Base-by-base conservation (phyloP, 2,888 invertebrate species). In the Sinotaia quadrata region DNA sequence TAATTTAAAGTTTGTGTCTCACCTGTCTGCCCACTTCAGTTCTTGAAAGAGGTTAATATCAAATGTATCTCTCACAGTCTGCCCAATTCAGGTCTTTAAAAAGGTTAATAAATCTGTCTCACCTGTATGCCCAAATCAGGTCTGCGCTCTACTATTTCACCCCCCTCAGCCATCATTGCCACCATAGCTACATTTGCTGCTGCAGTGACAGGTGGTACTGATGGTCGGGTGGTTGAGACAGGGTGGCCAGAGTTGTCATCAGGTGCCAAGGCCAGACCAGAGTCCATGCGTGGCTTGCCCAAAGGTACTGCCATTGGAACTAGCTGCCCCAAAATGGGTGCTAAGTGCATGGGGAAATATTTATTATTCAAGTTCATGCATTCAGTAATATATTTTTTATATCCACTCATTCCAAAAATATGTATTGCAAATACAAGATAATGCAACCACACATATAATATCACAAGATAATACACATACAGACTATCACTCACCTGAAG, bases 301-400 rank as follows among this genome's bases (percentile, higher is more conserved):
- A 87, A 78, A 1, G 86, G 84, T 5, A 87, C 79, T 31, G 87
- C 87, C 84, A 86, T 86, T 12, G 83, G 82, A 21, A 86, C 77
- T 56, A 85, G 70, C 51, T 85, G 80, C 5, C 84, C 84, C 56
- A 71, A 75, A 24, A 81, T 75, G 18, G 81, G 79, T n/a, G 75
- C 80, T 82, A 71, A 31, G 69, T 70, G 10, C 10, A 24, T 8
- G 21, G 51, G 8, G n/a, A 10, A 5, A 27, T 18, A 7, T 37
- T n/a, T 37, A 1, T 36, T n/a, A 15, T 61, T 18, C 24, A 21
- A 47, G 24, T 21, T 41, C n/a, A 41, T 41, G 15, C 15, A n/a
- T 24, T 47, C n/a, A n/a, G n/a, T n/a, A n/a, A n/a, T n/a, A n/a
- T n/a, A n/a, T n/a, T n/a, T n/a, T n/a, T n/a, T n/a, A n/a, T n/a